phyloP scores from a whole-genome alignment of 1,140 invertebrate species.

The Caerostris extrusa region DNA sequence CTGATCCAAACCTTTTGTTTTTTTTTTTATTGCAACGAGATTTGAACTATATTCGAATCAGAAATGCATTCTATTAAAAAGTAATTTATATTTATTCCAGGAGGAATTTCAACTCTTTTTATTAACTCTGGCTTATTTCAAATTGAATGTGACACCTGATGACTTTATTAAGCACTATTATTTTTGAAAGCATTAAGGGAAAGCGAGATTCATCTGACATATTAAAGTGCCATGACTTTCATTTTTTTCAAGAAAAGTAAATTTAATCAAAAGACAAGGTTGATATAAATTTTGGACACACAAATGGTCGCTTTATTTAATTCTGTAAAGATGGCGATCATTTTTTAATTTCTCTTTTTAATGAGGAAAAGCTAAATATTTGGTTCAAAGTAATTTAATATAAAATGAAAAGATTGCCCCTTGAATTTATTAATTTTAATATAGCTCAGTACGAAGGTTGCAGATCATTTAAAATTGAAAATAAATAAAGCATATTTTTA shows the following conservation, averaged over 20 bases:
- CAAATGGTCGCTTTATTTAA: neutral
- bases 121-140: neutral
- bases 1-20: neutral
- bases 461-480: neutral
- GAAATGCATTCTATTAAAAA: constrained; percentile 23
- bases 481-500: neutral
- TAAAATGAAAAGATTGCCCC: neutral
- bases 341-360: neutral
- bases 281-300: neutral
- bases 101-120: neutral
- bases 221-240: constrained; percentile 50
- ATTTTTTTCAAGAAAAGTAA: constrained; percentile 13
- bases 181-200: constrained; percentile 34
- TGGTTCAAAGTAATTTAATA: neutral
- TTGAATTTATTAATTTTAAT: constrained; percentile 1
- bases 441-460: neutral
- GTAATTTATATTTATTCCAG: constrained; percentile 20
- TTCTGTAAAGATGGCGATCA: neutral
- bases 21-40: neutral
- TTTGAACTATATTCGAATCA: neutral
- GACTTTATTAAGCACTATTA: constrained; percentile 42
- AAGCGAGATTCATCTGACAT: constrained; percentile 34
- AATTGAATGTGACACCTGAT: constrained; percentile 38
- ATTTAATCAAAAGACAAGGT: constrained; percentile 52
- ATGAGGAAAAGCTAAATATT: constrained; percentile 3